phyloP scores from a whole-genome alignment of 2,113 vertebrate genomes.

The Menidia beryllina region DNA sequence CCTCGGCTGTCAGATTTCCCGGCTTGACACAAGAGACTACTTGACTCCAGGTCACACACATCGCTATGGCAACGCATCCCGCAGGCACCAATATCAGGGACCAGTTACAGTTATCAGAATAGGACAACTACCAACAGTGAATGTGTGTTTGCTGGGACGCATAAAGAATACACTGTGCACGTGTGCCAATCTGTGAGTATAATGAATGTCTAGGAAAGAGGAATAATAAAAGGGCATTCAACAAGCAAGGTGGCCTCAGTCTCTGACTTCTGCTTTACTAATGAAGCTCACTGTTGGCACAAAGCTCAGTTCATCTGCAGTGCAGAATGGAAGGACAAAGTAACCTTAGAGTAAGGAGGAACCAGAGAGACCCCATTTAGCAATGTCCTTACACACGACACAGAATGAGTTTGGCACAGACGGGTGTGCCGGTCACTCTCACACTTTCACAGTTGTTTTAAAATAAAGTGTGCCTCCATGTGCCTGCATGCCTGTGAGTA shows the following conservation, averaged over 20 bases:
- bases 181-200: constrained; percentile 42
- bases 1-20: constrained; percentile 64
- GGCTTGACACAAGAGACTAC: constrained; percentile 64
- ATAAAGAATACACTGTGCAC: constrained; percentile 28
- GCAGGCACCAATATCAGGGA: constrained; percentile 57
- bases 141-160: constrained; percentile 25
- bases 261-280: constrained; percentile 65
- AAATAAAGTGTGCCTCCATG: constrained; percentile 53
- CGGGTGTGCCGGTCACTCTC: constrained; percentile 43
- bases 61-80: constrained; percentile 72
- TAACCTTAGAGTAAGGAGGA: constrained; percentile 59
- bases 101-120: constrained; percentile 59
- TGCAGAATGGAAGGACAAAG: constrained; percentile 63
- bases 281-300: constrained; percentile 65
- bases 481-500: constrained; percentile 19
- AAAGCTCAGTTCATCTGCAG: constrained; percentile 59
- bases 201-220: constrained; percentile 50
- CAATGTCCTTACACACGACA: constrained; percentile 36
- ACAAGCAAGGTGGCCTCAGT: constrained; percentile 59
- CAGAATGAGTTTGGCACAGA: constrained; percentile 62
- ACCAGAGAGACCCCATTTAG: constrained; percentile 54
- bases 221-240: constrained; percentile 50
- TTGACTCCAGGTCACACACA: constrained; percentile 73
- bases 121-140: constrained; percentile 49
- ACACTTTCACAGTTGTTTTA: constrained; percentile 52